Conservation (phyloP, 1,140 invertebrate species). For the Acyrthosiphon pisum region DNA sequence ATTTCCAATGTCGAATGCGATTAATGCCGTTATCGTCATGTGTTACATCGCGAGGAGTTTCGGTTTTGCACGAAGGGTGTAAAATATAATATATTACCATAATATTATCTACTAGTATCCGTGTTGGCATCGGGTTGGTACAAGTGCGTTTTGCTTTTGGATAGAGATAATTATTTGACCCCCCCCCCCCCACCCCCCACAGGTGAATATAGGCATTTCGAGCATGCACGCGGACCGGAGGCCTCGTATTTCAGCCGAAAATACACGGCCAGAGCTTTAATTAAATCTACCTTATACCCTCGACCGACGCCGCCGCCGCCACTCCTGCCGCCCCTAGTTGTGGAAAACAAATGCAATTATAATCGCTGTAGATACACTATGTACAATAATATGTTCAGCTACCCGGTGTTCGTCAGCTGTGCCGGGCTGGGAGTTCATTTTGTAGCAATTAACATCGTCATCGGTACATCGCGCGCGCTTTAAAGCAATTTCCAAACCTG, state of each 20-base stretch:
- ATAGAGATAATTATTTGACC: background rate
- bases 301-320: background rate
- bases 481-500: background rate
- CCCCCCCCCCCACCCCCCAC: background rate
- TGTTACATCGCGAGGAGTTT: background rate
- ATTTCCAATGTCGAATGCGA: background rate
- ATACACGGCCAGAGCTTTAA: background rate
- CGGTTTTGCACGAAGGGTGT: background rate
- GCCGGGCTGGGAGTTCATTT: background rate
- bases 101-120: background rate
- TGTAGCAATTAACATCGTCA: constrained; percentile 31
- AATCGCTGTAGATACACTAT: background rate
- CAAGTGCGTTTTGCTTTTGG: background rate
- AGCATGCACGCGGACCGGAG: background rate
- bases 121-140: background rate
- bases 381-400: background rate
- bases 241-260: constrained; percentile 28
- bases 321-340: background rate
- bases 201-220: constrained; percentile 19
- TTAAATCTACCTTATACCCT: constrained; percentile 39
- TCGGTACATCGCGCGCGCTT: background rate
- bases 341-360: constrained; percentile 31
- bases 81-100: background rate
- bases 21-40: background rate
- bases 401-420: background rate